Percentiles rank a stretch among this genome's conserved stretches.
Evolutionary conservation across 2,797 vertebrate genomes (phyloP).

Genomic region (Vultur gryphus): DNA sequence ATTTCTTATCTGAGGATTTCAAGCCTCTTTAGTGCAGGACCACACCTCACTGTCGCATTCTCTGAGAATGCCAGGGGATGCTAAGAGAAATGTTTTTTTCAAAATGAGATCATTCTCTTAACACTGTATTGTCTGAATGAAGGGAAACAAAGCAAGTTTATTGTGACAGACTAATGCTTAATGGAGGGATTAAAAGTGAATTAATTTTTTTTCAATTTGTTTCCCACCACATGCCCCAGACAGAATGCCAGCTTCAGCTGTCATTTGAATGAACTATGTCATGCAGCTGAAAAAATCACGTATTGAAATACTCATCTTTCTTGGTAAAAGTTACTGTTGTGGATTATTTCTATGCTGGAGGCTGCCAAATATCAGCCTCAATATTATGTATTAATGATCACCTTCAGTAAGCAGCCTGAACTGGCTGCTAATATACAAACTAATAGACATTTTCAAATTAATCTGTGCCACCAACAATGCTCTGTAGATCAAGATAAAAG

Average conservation of each 20-base stretch:
- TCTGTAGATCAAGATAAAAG: background rate
- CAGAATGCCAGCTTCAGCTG: background rate
- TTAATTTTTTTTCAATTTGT: background rate
- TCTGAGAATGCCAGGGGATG: background rate
- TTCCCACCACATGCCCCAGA: background rate
- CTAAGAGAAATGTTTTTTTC: background rate
- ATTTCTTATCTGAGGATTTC: constrained; percentile 6
- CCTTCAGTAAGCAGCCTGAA: background rate
- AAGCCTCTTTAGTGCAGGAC: background rate
- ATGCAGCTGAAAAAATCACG: background rate
- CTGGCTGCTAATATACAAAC: background rate
- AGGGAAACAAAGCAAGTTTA: background rate
- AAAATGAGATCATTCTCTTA: background rate
- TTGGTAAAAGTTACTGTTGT: background rate
- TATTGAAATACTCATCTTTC: background rate
- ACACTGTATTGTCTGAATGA: background rate
- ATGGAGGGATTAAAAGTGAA: constrained; percentile 5
- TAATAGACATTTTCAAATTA: background rate
- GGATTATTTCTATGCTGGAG: background rate
- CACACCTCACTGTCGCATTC: background rate
- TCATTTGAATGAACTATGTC: background rate
- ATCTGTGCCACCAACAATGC: background rate
- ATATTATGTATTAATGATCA: background rate
- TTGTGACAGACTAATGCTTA: background rate
- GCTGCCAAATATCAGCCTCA: background rate